Percentiles rank a stretch among this genome's conserved stretches.
Evolutionary conservation across 2,888 invertebrate genomes (phyloP).

Genomic region (Nycteola revayana): DNA sequence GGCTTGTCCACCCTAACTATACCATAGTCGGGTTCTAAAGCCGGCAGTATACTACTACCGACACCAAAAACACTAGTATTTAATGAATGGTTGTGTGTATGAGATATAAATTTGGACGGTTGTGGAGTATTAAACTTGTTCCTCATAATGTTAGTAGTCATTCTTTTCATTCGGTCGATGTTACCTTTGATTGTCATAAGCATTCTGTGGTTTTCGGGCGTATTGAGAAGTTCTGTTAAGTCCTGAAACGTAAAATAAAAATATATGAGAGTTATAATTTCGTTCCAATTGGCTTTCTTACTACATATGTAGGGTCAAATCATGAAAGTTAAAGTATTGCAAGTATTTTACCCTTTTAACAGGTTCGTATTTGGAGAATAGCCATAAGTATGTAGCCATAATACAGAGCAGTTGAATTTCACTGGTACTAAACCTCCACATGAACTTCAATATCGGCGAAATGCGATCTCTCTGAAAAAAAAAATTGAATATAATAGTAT

Average conservation of each 20-base stretch:
- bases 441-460: slow-evolving; percentile 82
- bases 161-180: slow-evolving; percentile 58
- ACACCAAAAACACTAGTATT: slow-evolving; percentile 35
- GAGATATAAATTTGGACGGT: slow-evolving; percentile 42
- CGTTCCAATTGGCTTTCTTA: not conserved
- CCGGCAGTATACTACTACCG: slow-evolving; percentile 42
- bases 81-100: slow-evolving; percentile 44
- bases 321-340: too few species aligned
- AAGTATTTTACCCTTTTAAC: slow-evolving; percentile 69
- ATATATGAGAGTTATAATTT: too few species aligned
- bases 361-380: slow-evolving; percentile 80
- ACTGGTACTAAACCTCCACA: slow-evolving; percentile 86
- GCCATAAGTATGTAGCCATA: slow-evolving; percentile 85
- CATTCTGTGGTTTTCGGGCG: slow-evolving; percentile 64
- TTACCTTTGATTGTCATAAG: slow-evolving; percentile 58
- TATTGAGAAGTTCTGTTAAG: slow-evolving; percentile 54
- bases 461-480: slow-evolving; percentile 79
- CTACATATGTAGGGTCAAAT: too few species aligned
- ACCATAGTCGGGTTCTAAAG: slow-evolving; percentile 70
- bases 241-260: slow-evolving; percentile 48
- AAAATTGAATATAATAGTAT: too few species aligned
- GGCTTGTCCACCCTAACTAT: slow-evolving; percentile 59
- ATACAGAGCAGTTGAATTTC: slow-evolving; percentile 84
- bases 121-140: slow-evolving; percentile 52
- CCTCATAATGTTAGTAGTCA: slow-evolving; percentile 48